Base-by-base conservation (phyloP, 1,140 invertebrate species). In the Acromyrmex echinatior region DNA sequence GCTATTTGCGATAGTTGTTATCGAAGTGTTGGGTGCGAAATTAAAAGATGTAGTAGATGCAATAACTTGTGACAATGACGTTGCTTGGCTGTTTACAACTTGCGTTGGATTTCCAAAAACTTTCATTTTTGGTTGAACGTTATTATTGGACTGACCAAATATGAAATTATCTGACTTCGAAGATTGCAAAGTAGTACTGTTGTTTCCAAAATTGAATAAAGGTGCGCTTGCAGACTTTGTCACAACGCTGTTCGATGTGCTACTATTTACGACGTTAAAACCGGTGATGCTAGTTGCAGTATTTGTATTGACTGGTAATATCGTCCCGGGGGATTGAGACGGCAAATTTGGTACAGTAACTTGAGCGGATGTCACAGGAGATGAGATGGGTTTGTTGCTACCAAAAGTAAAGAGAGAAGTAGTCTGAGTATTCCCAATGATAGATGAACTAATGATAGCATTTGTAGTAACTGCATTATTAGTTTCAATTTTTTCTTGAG, bases 131-230 rank as follows among this genome's bases (percentile, higher is more conserved):
- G 6, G 66, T 10, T 60, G 68, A 39, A 16, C 3, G 10, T 84
- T 63, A 51, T 25, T 62, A 6, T 4, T 5, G 14, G 60, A 12
- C n/a, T 45, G 80, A 0, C 58, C 31, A 10, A 89, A 91, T 7
- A 21, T 5, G 3, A 82, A 86, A 0, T 14, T 60, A 70, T 80
- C 45, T 1, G 74, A 5, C 35, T 90, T 90, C 0, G 78, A 10
- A 9, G 60, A 12, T n/a, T 45, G 35, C 4, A n/a, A 9, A 28
- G 18, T 16, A 9, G 16, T 35, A 7, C 0, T 16, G 2, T 70
- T 91, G 6, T 7, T 82, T 78, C 73, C 86, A 21, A 91, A 90
- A 2, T 1, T n/a, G 9, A 84, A 86, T 7, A 53, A n/a, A 2
- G 78, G 10, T 21, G 79, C 18, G 2, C 56, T 12, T n/a, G 16